These are phyloP conservation scores for Phataginus tetradactyla DNA, from an alignment of 2,797 vertebrate genomes.

Conservation along the genomic window DNA sequence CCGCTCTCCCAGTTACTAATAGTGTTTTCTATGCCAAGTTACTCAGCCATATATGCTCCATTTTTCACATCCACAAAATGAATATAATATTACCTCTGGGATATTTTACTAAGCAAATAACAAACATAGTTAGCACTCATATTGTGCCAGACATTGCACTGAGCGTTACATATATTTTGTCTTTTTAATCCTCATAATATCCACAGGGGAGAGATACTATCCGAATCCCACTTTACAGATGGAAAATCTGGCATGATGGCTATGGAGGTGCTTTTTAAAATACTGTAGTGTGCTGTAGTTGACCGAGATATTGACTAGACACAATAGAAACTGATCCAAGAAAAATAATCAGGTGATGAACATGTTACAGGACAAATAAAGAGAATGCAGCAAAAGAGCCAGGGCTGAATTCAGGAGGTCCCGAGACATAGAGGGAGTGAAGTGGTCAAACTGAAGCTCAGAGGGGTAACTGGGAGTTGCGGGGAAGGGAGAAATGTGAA, in stretches of 20 bases:
- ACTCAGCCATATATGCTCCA: neutral
- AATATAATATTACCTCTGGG: neutral
- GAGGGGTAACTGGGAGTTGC: no score
- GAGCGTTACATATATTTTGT: neutral
- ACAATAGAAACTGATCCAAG: neutral
- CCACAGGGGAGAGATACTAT: neutral
- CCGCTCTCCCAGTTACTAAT: neutral
- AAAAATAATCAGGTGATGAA: neutral
- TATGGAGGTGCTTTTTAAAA: neutral
- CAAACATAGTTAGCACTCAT: neutral
- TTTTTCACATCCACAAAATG: neutral
- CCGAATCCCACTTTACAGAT: neutral
- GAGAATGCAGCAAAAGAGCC: neutral
- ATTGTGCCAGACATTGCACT: neutral
- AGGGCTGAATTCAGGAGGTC: neutral
- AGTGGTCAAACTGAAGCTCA: neutral
- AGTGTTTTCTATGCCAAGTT: neutral
- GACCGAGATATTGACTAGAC: neutral
- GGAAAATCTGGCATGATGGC: neutral
- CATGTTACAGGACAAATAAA: neutral
- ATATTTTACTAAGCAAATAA: neutral
- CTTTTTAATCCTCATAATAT: neutral
- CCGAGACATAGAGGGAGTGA: accelerated
- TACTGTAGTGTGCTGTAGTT: neutral
- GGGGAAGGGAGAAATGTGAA: accelerated